A percentile compares a stretch with the other conserved stretches of the same genome.
Conservation (phyloP, 2,113 vertebrate genomes). For the Actinemys pallida region DNA sequence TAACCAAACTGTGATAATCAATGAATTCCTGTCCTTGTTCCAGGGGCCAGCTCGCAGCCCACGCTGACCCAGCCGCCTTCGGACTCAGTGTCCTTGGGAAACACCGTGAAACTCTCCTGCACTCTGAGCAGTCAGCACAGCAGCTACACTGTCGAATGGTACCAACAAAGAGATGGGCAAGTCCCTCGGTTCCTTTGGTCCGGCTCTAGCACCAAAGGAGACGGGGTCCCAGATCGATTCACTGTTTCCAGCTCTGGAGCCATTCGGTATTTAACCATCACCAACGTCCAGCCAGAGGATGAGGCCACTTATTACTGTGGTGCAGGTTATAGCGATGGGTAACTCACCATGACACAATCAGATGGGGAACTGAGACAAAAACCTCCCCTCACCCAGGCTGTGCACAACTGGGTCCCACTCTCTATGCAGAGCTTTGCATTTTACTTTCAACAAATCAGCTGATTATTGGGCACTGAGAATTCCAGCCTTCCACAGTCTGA, state of each 20-base stretch:
- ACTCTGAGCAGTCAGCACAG: background rate
- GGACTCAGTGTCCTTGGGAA: background rate
- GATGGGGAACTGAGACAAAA: background rate
- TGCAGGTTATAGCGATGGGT: background rate
- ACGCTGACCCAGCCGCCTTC: background rate
- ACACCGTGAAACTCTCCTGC: background rate
- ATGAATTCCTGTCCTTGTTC: background rate
- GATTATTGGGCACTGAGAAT: background rate
- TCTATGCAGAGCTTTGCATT: background rate
- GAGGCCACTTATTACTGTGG: background rate
- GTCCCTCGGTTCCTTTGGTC: background rate
- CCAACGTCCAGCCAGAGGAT: background rate
- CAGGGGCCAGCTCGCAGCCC: background rate
- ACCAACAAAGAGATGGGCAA: background rate
- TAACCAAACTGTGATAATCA: background rate
- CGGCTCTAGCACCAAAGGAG: background rate
- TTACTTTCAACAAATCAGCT: background rate
- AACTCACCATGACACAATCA: background rate
- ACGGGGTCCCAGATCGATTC: slow-evolving; percentile 10
- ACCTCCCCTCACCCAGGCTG: background rate
- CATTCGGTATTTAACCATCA: slow-evolving; percentile 6
- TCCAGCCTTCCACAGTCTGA: background rate
- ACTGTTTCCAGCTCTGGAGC: background rate
- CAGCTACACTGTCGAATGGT: background rate
- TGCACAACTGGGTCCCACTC: background rate